Evolutionary conservation across 2,113 vertebrate genomes (phyloP).

Genomic region (Elephas maximus): DNA sequence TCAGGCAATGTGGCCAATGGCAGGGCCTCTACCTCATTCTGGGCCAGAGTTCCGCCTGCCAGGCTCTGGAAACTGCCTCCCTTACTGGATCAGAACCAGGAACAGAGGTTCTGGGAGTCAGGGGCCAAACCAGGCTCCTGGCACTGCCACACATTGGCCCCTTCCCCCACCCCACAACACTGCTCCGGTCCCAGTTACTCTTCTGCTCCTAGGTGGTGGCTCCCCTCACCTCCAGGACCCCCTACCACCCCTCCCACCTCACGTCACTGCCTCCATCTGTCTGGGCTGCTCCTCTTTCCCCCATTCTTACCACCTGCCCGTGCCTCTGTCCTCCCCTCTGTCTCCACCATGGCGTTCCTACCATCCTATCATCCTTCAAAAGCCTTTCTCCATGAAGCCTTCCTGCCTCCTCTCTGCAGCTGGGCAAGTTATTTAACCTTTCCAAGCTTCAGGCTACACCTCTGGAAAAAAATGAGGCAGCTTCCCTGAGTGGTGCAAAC

Average conservation of each 20-base stretch:
- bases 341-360: not conserved
- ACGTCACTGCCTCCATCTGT: too few relatives aligned
- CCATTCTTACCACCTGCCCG: not conserved
- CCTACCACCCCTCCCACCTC: not conserved
- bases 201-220: not conserved
- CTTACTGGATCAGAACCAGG: not conserved
- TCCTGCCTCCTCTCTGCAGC: not conserved
- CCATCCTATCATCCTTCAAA: not conserved
- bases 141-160: not conserved
- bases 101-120: not conserved
- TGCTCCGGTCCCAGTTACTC: not conserved
- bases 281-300: not conserved
- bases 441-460: not conserved
- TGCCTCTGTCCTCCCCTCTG: not conserved
- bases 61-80: not conserved
- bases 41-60: too few relatives aligned
- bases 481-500: too few relatives aligned
- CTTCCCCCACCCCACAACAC: not conserved
- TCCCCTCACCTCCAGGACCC: not conserved
- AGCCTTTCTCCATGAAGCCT: not conserved
- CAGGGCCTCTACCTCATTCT: not conserved
- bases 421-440: not conserved
- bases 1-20: not conserved
- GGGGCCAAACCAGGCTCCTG: not conserved
- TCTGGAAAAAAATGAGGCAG: not conserved